Percentiles rank a stretch among this genome's conserved stretches.
Evolutionary conservation across 2,113 vertebrate genomes (phyloP).

Genomic region (Sapayoa aenigma): DNA sequence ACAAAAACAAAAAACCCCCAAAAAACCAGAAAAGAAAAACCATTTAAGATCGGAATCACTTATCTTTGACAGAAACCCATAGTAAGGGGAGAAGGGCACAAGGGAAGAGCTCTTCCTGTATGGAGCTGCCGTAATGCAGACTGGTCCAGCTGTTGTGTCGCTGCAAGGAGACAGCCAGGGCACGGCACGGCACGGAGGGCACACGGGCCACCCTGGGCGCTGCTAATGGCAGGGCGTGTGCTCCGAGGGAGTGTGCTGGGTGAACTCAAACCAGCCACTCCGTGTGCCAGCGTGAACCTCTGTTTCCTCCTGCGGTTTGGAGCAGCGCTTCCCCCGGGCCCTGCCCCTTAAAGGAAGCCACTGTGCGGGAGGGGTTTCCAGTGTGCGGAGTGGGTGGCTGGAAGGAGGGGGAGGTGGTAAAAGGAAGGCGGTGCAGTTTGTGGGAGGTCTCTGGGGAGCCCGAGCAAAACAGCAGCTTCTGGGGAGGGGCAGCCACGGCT

Average conservation of each 20-base stretch:
- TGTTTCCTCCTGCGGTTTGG: neutral
- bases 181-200: neutral
- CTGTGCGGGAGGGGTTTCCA: neutral
- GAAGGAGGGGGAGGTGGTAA: neutral
- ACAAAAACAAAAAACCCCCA: no score
- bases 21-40: no score
- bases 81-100: neutral
- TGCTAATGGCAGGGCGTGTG: neutral
- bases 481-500: neutral
- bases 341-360: neutral
- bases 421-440: neutral
- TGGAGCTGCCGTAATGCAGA: neutral
- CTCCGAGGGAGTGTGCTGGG: accelerated
- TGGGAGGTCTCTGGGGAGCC: neutral
- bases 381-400: neutral
- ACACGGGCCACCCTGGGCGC: neutral
- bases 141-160: neutral
- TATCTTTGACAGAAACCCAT: neutral
- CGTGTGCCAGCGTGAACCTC: neutral
- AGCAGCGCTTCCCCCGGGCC: neutral
- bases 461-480: neutral
- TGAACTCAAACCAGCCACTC: neutral
- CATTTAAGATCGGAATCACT: neutral
- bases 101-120: neutral
- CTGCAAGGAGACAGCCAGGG: neutral